A percentile compares a stretch with the other conserved stretches of the same genome.
These are phyloP conservation scores for Cathartes aura DNA, from an alignment of 2,113 vertebrate genomes.

Conservation along the genomic window DNA sequence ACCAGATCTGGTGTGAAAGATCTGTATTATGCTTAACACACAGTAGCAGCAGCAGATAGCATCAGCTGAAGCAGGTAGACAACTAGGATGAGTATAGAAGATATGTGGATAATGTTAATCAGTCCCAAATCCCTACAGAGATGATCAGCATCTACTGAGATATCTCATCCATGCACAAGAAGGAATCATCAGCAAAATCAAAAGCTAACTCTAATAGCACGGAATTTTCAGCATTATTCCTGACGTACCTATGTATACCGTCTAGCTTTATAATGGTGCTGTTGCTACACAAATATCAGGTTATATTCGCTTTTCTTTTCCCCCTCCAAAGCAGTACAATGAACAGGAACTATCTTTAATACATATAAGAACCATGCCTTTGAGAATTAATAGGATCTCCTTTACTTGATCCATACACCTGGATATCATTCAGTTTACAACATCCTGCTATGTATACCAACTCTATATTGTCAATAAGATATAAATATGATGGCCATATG, in stretches of 20 bases:
- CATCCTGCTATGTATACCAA: not conserved
- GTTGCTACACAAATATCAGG: not conserved
- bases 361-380: not conserved
- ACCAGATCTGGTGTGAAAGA: slow-evolving; percentile 22
- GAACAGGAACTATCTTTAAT: not conserved
- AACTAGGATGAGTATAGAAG: not conserved
- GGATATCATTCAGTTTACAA: not conserved
- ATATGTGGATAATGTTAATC: slow-evolving; percentile 28
- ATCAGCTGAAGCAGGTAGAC: slow-evolving; percentile 9
- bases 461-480: not conserved
- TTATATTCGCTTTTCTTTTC: not conserved
- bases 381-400: not conserved
- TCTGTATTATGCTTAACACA: slow-evolving; percentile 5
- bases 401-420: not conserved
- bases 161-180: not conserved
- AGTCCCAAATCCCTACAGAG: slow-evolving; percentile 24
- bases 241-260: not conserved
- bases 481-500: not conserved
- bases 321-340: not conserved
- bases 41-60: not conserved
- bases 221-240: not conserved
- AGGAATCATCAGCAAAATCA: slow-evolving; percentile 1
- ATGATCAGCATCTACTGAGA: not conserved
- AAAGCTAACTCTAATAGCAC: not conserved
- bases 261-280: not conserved